Evolutionary conservation across 2,113 vertebrate genomes (phyloP).

Genomic region (Hiodon alosoides): DNA sequence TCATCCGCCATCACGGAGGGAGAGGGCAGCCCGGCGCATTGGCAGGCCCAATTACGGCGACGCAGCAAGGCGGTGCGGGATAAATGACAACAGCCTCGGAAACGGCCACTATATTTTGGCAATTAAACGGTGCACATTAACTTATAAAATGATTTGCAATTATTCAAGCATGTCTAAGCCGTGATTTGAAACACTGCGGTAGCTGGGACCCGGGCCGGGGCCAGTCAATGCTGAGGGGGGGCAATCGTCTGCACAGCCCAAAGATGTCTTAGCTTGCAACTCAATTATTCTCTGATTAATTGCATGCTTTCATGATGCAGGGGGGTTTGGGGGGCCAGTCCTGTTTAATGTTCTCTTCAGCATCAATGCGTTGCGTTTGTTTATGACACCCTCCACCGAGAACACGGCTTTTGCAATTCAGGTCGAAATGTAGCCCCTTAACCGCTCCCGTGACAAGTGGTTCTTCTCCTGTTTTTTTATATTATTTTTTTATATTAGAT

Average conservation of each 20-base stretch:
- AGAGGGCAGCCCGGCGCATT: not conserved
- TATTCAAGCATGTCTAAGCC: slow-evolving; percentile 20
- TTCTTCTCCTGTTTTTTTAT: not conserved
- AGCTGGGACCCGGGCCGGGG: slow-evolving; percentile 8
- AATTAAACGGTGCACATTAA: slow-evolving; percentile 30
- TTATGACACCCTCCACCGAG: slow-evolving; percentile 47
- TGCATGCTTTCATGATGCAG: slow-evolving; percentile 52
- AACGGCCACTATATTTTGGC: slow-evolving; percentile 25
- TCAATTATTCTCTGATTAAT: slow-evolving; percentile 49
- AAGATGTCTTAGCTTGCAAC: slow-evolving; percentile 33
- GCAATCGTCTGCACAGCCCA: not conserved
- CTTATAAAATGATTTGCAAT: slow-evolving; percentile 27
- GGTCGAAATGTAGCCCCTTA: not conserved
- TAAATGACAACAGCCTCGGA: slow-evolving; percentile 16
- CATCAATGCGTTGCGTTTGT: slow-evolving; percentile 42
- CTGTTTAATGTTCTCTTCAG: slow-evolving; percentile 16
- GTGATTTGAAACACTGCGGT: slow-evolving; percentile 12
- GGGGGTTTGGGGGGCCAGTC: slow-evolving; percentile 30
- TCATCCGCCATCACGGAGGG: slow-evolving; percentile 52
- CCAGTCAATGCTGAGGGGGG: slow-evolving; percentile 4
- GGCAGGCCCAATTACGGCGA: slow-evolving; percentile 13
- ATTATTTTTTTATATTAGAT: not conserved
- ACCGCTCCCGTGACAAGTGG: not conserved
- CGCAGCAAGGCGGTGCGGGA: slow-evolving; percentile 8
- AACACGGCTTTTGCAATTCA: not conserved